Base-by-base conservation (phyloP, 2,113 vertebrate genomes). In the Cebus imitator region DNA sequence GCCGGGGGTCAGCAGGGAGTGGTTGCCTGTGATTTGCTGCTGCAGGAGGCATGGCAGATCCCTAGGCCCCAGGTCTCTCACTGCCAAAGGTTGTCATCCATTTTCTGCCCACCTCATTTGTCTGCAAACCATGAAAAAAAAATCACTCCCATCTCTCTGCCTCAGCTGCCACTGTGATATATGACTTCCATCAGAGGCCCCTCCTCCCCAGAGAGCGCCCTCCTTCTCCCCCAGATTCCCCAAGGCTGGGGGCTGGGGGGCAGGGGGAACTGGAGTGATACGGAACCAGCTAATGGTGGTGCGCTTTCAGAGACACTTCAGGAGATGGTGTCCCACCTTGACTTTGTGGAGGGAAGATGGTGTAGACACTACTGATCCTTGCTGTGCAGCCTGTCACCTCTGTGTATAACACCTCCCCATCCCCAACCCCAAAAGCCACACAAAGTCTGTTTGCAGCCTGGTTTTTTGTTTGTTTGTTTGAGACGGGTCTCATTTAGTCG, bases 81-180 rank as follows among this genome's bases (percentile, higher is more conserved):
- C 96, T 95, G 58, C 93, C 91, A 76, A 96, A 97, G 97, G 97
- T 96, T 98, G 97, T 94, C 98, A 98, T 98, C 97, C 94, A 98
- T 98, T 98, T 98, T 97, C 92, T 96, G 96, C 97, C 97, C 96
- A 95, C 97, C 98, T 98, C 98, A 98, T 98, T 98, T 98, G 97
- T 98, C 98, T 98, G 96, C 97, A 98, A 98, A 98, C 97, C 98
- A 85, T 64, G 96, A 98, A 98, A 98, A 98, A 98, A 98, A 98
- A 98, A 98, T 98, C 96, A 84, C 97, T 4, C 43, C 91, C 37
- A 21, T 95, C 95, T 87, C 94, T 93, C 97, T 3, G n/a, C 95
- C 85, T 97, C 79, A 89, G 93, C 96, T 40, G 25, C 96, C 20
- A 0, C 57, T 0, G 66, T 99, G 98, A 98, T 97, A 66, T 81